Evolutionary conservation across 1,140 invertebrate genomes (phyloP).

Genomic region (Musca domestica): DNA sequence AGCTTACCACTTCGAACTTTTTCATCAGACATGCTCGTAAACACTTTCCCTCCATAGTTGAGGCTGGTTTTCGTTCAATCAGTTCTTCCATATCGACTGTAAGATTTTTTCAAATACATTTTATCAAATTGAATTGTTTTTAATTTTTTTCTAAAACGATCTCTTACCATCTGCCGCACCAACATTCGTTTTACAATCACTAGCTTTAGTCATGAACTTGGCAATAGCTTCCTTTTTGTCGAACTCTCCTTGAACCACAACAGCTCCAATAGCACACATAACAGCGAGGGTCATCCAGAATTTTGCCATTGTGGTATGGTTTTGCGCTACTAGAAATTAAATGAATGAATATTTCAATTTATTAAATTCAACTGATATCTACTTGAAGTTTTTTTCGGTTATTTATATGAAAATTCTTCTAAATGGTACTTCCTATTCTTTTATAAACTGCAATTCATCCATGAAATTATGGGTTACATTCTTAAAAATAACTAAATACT

Average conservation of each 20-base stretch:
- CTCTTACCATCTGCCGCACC: background rate
- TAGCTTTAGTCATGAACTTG: background rate
- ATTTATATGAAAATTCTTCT: too few species aligned
- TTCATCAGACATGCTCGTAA: background rate
- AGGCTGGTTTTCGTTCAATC: background rate
- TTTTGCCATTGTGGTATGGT: background rate
- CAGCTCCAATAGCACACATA: background rate
- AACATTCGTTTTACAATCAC: background rate
- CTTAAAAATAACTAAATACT: too few species aligned
- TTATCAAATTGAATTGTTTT: too few species aligned
- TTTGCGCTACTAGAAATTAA: background rate
- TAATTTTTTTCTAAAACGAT: too few species aligned
- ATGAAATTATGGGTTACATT: too few species aligned
- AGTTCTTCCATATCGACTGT: background rate
- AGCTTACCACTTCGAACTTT: conserved; percentile 9
- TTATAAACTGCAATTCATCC: too few species aligned
- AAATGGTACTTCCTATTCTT: too few species aligned
- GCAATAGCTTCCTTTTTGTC: background rate
- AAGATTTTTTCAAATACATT: background rate
- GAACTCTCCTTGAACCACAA: background rate
- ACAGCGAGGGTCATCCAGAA: background rate
- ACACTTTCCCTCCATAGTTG: conserved; percentile 2
- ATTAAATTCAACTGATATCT: too few species aligned
- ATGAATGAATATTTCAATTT: background rate
- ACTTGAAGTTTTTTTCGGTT: too few species aligned